Evolutionary conservation across 2,113 vertebrate species (phyloP).

Genomic region (Neogobius melanostomus): DNA sequence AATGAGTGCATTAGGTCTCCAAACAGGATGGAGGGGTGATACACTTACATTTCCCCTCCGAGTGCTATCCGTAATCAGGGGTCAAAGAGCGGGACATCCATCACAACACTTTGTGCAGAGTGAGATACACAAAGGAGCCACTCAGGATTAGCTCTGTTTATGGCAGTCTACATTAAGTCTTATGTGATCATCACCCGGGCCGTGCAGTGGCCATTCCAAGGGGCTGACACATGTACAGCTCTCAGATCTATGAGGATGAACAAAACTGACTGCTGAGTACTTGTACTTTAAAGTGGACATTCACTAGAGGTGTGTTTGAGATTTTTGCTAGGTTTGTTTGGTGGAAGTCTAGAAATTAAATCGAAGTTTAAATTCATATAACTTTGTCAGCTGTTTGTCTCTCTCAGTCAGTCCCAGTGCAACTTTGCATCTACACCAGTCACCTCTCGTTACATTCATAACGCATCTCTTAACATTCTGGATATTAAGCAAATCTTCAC

Average conservation of each 20-base stretch:
- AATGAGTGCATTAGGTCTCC: constrained; percentile 44
- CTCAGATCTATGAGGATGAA: background rate
- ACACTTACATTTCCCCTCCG: constrained; percentile 80
- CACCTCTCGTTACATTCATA: no score
- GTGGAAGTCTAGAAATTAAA: background rate
- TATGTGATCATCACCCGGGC: constrained; percentile 60
- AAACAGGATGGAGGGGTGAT: constrained; percentile 60
- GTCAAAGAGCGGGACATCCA: constrained; percentile 88
- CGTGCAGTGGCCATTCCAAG: constrained; percentile 72
- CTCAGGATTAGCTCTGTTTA: constrained; percentile 91
- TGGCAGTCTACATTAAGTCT: constrained; percentile 84
- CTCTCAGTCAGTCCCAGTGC: no score
- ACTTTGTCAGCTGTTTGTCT: no score
- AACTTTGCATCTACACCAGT: no score
- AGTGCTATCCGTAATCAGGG: constrained; percentile 80
- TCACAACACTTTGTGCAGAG: constrained; percentile 93
- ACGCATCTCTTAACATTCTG: no score
- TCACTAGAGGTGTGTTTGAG: background rate
- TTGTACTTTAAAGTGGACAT: background rate
- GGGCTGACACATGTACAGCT: constrained; percentile 59
- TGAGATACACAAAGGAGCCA: constrained; percentile 87
- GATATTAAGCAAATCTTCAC: no score
- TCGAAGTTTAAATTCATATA: no score
- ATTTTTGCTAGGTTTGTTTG: background rate
- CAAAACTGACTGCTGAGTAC: constrained; percentile 2